These are phyloP conservation scores for Leptinotarsa rubiginosa DNA, from an alignment of 2,888 invertebrate species.

Conservation along the genomic window DNA sequence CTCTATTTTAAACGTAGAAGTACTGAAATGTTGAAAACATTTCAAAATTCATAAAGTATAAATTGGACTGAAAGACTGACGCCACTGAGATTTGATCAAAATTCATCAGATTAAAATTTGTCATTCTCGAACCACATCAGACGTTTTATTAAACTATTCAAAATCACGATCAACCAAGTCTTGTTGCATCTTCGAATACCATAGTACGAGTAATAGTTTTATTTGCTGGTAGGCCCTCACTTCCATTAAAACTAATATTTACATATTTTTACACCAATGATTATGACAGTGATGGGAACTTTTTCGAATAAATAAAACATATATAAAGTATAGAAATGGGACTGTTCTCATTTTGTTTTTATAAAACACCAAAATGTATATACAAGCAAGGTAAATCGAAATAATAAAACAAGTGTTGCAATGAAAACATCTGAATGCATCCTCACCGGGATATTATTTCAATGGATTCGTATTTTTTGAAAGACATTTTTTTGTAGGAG, in stretches of 20 bases:
- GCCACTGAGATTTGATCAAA: constrained; percentile 6
- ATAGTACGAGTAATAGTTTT: constrained; percentile 50
- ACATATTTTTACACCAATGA: constrained; percentile 41
- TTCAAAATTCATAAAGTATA: too few relatives aligned
- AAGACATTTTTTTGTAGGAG: too few relatives aligned
- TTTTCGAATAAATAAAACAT: constrained; percentile 7
- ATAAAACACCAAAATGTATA: background rate
- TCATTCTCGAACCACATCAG: constrained; percentile 36
- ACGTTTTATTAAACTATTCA: constrained; percentile 41
- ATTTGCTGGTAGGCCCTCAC: constrained; percentile 51
- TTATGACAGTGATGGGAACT: constrained; percentile 19
- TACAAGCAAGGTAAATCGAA: background rate
- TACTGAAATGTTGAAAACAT: too few relatives aligned
- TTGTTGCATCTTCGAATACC: constrained; percentile 55
- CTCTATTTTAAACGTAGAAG: too few relatives aligned
- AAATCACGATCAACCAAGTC: constrained; percentile 57
- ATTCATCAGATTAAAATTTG: constrained; percentile 18
- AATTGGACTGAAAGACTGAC: too few relatives aligned
- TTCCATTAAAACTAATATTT: constrained; percentile 44
- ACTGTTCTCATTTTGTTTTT: background rate
- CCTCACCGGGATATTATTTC: too few relatives aligned
- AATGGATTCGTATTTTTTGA: too few relatives aligned
- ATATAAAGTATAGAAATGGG: background rate
- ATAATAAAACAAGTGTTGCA: background rate
- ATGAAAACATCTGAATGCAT: background rate